These are phyloP conservation scores for Leuciscus waleckii DNA, from an alignment of 2,797 vertebrate genomes.

Conservation along the genomic window DNA sequence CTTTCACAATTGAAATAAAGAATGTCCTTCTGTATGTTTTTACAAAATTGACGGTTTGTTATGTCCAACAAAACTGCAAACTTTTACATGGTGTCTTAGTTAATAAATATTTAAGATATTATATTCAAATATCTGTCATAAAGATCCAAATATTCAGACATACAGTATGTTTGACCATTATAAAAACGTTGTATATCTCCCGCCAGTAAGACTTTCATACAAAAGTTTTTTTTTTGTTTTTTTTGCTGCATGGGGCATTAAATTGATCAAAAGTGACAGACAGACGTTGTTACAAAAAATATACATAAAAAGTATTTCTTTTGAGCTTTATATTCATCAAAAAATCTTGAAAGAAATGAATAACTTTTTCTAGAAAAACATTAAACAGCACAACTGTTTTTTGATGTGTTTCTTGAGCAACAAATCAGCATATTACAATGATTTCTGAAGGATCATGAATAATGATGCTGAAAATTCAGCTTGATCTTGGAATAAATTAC, in stretches of 20 bases:
- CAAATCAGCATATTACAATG: background rate
- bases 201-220: background rate
- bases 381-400: background rate
- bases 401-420: background rate
- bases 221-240: background rate
- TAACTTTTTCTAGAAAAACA: background rate
- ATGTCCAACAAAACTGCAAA: background rate
- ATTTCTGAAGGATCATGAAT: background rate
- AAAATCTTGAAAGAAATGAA: background rate
- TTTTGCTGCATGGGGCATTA: background rate
- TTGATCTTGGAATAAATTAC: background rate
- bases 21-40: slow-evolving; percentile 7
- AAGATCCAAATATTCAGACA: slow-evolving; percentile 4
- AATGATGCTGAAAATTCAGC: background rate
- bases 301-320: background rate
- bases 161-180: background rate
- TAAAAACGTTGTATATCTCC: background rate
- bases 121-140: background rate
- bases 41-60: background rate
- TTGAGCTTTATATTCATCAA: background rate
- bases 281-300: background rate
- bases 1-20: background rate
- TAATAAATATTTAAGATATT: slow-evolving; percentile 27
- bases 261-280: background rate
- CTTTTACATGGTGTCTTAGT: background rate